phyloP scores from a whole-genome alignment of 2,113 vertebrate species.

The Plecturocebus donacophilus region DNA sequence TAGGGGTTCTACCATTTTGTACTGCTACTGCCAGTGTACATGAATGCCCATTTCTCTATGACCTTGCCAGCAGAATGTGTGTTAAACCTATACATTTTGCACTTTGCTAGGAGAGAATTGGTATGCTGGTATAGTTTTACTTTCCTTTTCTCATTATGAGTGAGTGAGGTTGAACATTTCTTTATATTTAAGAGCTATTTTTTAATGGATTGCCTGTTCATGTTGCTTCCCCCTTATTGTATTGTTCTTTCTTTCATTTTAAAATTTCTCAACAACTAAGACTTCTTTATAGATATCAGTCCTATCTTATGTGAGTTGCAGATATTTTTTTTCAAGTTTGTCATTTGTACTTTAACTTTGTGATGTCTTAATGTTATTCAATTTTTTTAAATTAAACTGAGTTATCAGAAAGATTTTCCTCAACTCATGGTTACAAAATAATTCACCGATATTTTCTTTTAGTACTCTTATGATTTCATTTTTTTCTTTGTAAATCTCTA shows the following conservation, averaged over 20 bases:
- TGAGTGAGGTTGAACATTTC: background rate
- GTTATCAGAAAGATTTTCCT: background rate
- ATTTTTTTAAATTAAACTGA: background rate
- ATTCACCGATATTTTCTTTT: background rate
- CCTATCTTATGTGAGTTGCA: background rate
- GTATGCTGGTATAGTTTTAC: background rate
- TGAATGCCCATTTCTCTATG: background rate
- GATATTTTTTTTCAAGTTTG: background rate
- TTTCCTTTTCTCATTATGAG: slow-evolving; percentile 7
- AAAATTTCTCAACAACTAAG: background rate
- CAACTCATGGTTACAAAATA: background rate
- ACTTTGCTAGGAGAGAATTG: background rate
- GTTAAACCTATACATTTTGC: background rate
- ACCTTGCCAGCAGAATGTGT: background rate
- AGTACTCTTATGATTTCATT: background rate
- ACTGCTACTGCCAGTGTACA: background rate
- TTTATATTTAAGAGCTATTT: background rate
- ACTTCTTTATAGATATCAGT: background rate
- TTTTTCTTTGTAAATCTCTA: slow-evolving; percentile 3
- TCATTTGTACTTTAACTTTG: slow-evolving; percentile 27
- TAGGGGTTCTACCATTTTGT: background rate
- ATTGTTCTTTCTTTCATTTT: background rate
- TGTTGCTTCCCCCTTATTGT: background rate
- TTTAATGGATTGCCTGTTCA: background rate
- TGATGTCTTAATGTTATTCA: background rate